These are phyloP conservation scores for Tachina fera DNA, from an alignment of 2,888 invertebrate genomes.

Conservation along the genomic window DNA sequence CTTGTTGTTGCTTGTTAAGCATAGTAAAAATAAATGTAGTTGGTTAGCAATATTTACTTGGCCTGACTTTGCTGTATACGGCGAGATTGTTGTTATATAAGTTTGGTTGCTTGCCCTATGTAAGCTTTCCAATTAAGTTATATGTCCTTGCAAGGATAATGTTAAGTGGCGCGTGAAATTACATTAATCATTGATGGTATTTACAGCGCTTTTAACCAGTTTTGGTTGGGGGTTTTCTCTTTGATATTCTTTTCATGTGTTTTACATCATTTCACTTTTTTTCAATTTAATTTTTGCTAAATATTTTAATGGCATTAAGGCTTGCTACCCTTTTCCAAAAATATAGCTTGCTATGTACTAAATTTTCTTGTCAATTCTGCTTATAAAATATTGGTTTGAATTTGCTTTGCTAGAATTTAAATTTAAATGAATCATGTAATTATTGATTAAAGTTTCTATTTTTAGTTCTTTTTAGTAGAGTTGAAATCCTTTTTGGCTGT, in stretches of 20 bases:
- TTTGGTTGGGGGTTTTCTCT: conserved; percentile 18
- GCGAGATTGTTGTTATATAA: conserved; percentile 13
- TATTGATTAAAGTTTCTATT: conserved; percentile 51
- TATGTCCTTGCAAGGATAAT: conserved; percentile 82
- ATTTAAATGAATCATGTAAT: conserved; percentile 65
- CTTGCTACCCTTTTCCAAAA: conserved; percentile 2
- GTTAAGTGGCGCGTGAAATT: conserved; percentile 82
- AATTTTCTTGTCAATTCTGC: conserved; percentile 2
- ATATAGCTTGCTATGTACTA: not conserved
- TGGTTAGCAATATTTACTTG: conserved; percentile 42
- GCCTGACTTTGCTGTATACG: conserved; percentile 5
- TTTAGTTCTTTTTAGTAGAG: not conserved
- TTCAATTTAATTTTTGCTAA: conserved; percentile 19
- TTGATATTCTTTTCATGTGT: conserved; percentile 14
- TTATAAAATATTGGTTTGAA: conserved; percentile 8
- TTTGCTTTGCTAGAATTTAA: conserved; percentile 22
- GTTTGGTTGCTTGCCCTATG: conserved; percentile 55
- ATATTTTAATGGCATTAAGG: conserved; percentile 23
- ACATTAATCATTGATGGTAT: conserved; percentile 82
- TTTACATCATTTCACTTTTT: conserved; percentile 17
- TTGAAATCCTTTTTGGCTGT: conserved; percentile 10
- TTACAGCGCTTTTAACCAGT: conserved; percentile 72
- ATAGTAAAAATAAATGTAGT: conserved; percentile 42
- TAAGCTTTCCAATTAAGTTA: conserved; percentile 79
- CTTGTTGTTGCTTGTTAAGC: conserved; percentile 9